Evolutionary conservation across 2,113 vertebrate species (phyloP).

Genomic region (Alectura lathami): DNA sequence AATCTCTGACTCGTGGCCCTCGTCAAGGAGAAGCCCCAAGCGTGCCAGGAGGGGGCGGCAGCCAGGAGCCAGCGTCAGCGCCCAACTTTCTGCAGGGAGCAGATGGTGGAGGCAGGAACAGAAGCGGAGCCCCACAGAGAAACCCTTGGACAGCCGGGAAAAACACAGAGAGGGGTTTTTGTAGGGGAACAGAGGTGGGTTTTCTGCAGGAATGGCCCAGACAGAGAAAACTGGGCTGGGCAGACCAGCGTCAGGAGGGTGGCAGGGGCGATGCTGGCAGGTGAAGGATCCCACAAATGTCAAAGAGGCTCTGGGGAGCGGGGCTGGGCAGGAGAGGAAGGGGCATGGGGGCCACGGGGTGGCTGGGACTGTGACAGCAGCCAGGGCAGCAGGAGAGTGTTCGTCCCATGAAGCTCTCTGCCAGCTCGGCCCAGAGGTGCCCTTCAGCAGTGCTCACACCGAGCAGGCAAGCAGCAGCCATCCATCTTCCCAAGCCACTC

Average conservation of each 20-base stretch:
- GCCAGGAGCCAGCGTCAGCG: not conserved
- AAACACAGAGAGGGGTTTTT: not conserved
- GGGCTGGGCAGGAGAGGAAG: not conserved
- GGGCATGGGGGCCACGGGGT: not conserved
- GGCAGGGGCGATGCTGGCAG: rapidly evolving
- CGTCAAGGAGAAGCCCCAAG: not conserved
- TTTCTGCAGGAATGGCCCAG: not conserved
- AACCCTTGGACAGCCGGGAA: not conserved
- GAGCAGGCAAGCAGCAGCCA: not conserved
- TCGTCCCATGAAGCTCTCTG: not conserved
- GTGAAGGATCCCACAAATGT: rapidly evolving
- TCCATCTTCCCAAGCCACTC: not conserved
- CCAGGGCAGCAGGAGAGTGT: not conserved
- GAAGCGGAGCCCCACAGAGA: not conserved
- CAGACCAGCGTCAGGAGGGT: not conserved
- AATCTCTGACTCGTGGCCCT: not conserved
- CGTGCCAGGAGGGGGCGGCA: not conserved
- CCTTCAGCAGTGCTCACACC: not conserved
- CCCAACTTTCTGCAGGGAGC: not conserved
- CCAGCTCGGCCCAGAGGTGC: not conserved
- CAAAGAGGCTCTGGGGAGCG: not conserved
- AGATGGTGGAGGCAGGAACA: conserved; percentile 35
- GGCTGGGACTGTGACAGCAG: rapidly evolving
- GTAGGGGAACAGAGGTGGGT: not conserved
- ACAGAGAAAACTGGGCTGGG: not conserved